Percentiles rank a stretch among this genome's conserved stretches.
Conservation (phyloP, 2,888 invertebrate genomes). For the Bruchidius siliquastri region DNA sequence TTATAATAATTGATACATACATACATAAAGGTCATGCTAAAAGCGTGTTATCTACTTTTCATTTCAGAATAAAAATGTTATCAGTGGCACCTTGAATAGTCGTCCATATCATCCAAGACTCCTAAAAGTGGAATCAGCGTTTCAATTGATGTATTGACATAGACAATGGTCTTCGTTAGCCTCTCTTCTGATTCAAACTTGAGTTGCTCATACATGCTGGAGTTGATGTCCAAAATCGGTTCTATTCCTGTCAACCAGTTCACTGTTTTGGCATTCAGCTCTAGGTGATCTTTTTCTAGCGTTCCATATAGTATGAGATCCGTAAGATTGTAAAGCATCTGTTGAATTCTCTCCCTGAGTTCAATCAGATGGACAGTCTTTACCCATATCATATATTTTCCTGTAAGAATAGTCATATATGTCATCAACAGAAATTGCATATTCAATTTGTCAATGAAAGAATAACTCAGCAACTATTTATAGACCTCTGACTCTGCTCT, state of each 20-base stretch:
- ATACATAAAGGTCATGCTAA: no score
- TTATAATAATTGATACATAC: no score
- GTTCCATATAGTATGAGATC: slow-evolving; percentile 73
- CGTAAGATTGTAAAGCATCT: slow-evolving; percentile 61
- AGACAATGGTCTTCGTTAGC: slow-evolving; percentile 63
- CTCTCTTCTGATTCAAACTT: slow-evolving; percentile 83
- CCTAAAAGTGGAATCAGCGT: slow-evolving; percentile 60
- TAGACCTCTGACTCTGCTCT: no score
- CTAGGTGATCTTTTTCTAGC: slow-evolving; percentile 69
- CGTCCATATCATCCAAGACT: slow-evolving; percentile 80
- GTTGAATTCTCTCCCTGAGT: slow-evolving; percentile 65
- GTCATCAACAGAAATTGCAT: no score
- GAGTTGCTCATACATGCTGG: slow-evolving; percentile 71
- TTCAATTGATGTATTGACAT: slow-evolving; percentile 65
- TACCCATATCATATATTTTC: slow-evolving; percentile 69
- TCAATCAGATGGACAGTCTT: slow-evolving; percentile 66
- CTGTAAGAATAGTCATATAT: slow-evolving; percentile 6
- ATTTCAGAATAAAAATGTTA: not conserved
- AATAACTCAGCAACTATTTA: no score
- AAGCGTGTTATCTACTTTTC: no score
- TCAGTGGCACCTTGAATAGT: slow-evolving; percentile 55
- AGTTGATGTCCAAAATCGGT: slow-evolving; percentile 76
- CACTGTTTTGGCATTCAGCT: slow-evolving; percentile 74
- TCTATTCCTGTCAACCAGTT: slow-evolving; percentile 79
- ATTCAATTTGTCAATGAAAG: no score